Percentiles rank a stretch among this genome's conserved stretches.
phyloP scores from a whole-genome alignment of 2,888 invertebrate genomes.

The Diarsia mendica region DNA sequence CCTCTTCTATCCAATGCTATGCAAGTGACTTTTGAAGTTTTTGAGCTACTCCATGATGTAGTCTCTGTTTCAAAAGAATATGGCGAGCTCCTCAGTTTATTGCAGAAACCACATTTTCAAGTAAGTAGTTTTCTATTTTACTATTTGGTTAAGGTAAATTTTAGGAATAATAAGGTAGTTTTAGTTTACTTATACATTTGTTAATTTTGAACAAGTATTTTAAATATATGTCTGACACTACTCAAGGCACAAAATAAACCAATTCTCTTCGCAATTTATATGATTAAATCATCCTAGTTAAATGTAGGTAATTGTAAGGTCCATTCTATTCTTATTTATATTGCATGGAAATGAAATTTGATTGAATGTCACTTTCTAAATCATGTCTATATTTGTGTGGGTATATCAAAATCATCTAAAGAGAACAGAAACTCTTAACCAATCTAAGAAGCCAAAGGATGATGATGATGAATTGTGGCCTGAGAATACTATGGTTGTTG shows the following conservation, averaged over 20 bases:
- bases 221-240: background rate
- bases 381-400: background rate
- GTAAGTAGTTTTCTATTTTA: conserved; percentile 83
- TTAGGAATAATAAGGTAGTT: background rate
- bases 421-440: background rate
- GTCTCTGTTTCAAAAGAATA: conserved; percentile 93
- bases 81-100: conserved; percentile 94
- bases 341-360: background rate
- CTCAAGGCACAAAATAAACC: background rate
- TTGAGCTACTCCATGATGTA: conserved; percentile 93
- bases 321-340: background rate
- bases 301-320: background rate
- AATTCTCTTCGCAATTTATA: background rate
- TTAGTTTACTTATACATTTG: background rate
- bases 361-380: background rate
- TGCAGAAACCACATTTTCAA: conserved; percentile 97
- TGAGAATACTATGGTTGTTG: background rate
- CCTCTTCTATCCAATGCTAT: conserved; percentile 96
- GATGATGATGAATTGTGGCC: background rate
- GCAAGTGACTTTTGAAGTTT: conserved; percentile 95
- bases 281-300: background rate
- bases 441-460: background rate
- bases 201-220: background rate
- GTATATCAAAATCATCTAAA: background rate
- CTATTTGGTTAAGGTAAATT: background rate